Conservation (phyloP, 2,888 invertebrate species). For the Celastrina argiolus region DNA sequence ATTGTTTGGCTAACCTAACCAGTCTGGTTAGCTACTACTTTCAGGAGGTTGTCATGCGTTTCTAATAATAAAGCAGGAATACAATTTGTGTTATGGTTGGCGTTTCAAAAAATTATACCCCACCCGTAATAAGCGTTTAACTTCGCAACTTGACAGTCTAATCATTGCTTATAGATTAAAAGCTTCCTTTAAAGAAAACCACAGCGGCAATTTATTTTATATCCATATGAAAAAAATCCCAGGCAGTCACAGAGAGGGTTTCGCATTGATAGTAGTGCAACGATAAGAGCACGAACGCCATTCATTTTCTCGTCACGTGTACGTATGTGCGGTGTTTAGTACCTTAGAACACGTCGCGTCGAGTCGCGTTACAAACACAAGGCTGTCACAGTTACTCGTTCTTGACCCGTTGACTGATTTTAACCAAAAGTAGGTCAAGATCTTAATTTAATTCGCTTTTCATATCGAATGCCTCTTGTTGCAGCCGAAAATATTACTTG, state of each 20-base stretch:
- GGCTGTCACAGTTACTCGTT: slow-evolving; percentile 72
- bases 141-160: not conserved
- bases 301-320: slow-evolving; percentile 30
- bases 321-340: slow-evolving; percentile 39
- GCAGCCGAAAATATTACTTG: slow-evolving; percentile 21
- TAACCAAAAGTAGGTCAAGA: slow-evolving; percentile 71
- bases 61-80: not conserved
- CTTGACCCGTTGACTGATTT: slow-evolving; percentile 75
- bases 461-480: slow-evolving; percentile 50
- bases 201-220: not conserved
- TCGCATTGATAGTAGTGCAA: not conserved
- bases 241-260: not conserved
- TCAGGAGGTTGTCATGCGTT: not conserved
- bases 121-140: not conserved
- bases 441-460: slow-evolving; percentile 63
- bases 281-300: slow-evolving; percentile 22
- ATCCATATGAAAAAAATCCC: not conserved
- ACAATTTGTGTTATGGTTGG: not conserved
- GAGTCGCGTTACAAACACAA: slow-evolving; percentile 58
- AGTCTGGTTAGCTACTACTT: not conserved
- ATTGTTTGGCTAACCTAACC: no score
- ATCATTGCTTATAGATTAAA: not conserved
- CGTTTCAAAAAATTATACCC: not conserved
- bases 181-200: not conserved
- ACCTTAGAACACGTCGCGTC: slow-evolving; percentile 54